Percentiles rank a stretch among this genome's conserved stretches.
phyloP scores from a whole-genome alignment of 2,888 invertebrate genomes.

The Marasmarcha lunaedactyla region DNA sequence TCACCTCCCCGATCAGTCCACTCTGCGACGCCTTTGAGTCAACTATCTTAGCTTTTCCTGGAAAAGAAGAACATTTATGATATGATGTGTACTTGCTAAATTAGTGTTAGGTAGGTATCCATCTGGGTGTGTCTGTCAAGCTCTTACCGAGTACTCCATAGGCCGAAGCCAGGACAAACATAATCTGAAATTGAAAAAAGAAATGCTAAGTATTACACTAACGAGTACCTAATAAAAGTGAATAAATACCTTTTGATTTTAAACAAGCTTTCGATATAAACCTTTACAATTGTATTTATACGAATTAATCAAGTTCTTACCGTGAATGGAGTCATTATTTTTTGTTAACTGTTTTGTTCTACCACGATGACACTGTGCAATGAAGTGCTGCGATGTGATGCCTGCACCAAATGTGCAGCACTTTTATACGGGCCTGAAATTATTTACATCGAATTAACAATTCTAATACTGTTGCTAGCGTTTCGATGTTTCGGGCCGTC shows the following conservation, averaged over 20 bases:
- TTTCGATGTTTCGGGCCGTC: no score
- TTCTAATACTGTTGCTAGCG: constrained; percentile 31
- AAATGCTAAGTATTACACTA: no score
- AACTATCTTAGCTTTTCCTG: constrained; percentile 17
- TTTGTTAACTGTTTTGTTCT: constrained; percentile 17
- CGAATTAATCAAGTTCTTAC: constrained; percentile 27
- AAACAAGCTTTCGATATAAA: no score
- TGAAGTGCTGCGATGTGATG: constrained; percentile 26
- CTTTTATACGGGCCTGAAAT: constrained; percentile 60
- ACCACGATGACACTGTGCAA: constrained; percentile 19
- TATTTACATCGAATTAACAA: constrained; percentile 59
- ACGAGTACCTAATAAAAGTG: no score
- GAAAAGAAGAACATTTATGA: background rate
- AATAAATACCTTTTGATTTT: no score
- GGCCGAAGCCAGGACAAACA: background rate
- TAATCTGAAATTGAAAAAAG: no score
- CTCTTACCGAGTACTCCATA: background rate
- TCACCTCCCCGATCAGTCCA: background rate
- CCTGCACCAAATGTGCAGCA: constrained; percentile 22
- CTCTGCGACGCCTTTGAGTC: background rate
- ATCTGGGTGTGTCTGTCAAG: background rate
- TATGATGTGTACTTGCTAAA: background rate
- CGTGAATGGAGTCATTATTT: constrained; percentile 49
- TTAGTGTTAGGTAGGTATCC: background rate
- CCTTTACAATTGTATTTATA: no score